phyloP scores from a whole-genome alignment of 1,140 invertebrate species.

The Fopius arisanus region DNA sequence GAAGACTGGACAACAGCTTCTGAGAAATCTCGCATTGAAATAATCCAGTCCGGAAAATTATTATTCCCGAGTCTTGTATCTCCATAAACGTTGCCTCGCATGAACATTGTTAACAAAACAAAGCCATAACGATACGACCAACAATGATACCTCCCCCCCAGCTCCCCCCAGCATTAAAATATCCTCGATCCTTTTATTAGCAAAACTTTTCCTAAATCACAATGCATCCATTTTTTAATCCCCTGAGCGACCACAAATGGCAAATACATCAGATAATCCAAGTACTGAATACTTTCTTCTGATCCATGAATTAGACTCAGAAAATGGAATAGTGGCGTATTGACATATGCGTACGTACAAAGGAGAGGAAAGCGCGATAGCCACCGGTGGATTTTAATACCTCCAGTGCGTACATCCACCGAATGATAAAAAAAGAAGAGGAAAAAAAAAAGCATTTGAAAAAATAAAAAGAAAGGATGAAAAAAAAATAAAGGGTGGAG shows the following conservation, averaged over 20 bases:
- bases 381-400: conserved; percentile 1
- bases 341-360: background rate
- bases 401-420: background rate
- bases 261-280: background rate
- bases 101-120: background rate
- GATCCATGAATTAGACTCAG: conserved; percentile 3
- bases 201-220: background rate
- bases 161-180: background rate
- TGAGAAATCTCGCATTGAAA: too few species aligned
- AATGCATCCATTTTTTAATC: background rate
- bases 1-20: too few species aligned
- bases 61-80: too few species aligned
- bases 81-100: too few species aligned
- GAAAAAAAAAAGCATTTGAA: background rate
- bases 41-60: too few species aligned
- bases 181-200: background rate
- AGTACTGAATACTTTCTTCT: background rate
- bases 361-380: background rate
- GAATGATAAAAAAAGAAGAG: background rate
- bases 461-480: conserved; percentile 7
- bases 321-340: background rate
- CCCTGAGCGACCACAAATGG: background rate
- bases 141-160: background rate
- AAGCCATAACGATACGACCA: background rate
- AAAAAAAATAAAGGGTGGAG: conserved; percentile 32